Percentiles rank a stretch among this genome's conserved stretches.
Conservation (phyloP, 2,888 invertebrate species). For the Belgica antarctica region DNA sequence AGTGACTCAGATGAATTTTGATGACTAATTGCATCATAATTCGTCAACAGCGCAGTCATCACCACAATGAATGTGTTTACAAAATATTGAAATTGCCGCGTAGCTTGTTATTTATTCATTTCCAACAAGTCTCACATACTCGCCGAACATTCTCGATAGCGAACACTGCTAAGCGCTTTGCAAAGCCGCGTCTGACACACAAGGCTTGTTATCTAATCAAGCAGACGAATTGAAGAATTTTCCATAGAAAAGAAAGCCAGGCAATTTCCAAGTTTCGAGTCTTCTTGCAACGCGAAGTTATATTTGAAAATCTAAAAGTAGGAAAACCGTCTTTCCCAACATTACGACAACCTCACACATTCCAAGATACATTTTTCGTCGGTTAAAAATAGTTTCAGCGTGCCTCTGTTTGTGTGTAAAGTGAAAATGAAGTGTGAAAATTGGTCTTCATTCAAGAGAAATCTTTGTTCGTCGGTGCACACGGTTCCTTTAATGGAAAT, state of each 20-base stretch:
- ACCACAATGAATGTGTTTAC: neutral
- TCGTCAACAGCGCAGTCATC: neutral
- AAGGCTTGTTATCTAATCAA: neutral
- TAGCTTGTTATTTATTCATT: neutral
- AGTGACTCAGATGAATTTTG: neutral
- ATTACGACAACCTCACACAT: neutral
- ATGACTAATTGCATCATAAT: neutral
- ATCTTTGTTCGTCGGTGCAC: neutral
- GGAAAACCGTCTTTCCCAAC: neutral
- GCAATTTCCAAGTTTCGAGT: neutral
- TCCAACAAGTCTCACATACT: neutral
- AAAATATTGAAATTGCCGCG: neutral
- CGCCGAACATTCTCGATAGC: neutral
- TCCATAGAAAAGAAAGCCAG: neutral
- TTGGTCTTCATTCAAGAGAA: neutral
- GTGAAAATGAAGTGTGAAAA: constrained; percentile 18
- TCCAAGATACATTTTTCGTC: neutral
- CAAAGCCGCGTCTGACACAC: no score
- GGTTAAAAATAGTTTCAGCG: neutral
- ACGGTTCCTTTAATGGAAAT: neutral
- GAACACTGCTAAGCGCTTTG: neutral
- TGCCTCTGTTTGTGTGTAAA: neutral
- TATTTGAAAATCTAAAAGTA: neutral
- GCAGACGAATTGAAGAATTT: no score
- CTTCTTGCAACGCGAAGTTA: no score